Evolutionary conservation across 2,797 vertebrate genomes (phyloP).

Genomic region (Heterohyrax brucei): DNA sequence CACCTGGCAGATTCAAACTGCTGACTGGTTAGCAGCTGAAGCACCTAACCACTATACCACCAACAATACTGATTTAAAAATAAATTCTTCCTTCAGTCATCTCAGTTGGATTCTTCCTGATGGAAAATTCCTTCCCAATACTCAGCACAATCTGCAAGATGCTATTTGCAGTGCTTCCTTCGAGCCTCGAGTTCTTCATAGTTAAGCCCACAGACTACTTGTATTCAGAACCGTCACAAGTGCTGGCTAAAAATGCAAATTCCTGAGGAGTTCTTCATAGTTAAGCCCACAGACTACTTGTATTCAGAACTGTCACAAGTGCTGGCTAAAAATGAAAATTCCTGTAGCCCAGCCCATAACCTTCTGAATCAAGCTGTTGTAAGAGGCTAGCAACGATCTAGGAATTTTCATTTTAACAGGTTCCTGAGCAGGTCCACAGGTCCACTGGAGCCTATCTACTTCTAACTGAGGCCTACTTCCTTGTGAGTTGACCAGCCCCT

Average conservation of each 20-base stretch:
- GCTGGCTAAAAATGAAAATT: neutral
- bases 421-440: neutral
- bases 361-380: neutral
- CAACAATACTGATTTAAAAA: too few species aligned
- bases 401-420: neutral
- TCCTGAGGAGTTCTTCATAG: neutral
- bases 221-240: neutral
- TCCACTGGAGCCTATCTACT: neutral
- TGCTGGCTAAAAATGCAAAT: neutral
- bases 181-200: neutral
- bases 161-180: neutral
- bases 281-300: neutral
- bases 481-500: neutral
- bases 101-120: neutral
- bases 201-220: neutral
- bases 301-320: neutral
- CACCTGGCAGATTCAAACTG: too few species aligned
- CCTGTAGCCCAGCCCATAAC: neutral
- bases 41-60: too few species aligned
- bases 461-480: neutral
- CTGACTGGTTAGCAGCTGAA: too few species aligned
- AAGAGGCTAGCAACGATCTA: rapidly evolving
- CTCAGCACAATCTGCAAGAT: neutral
- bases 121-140: neutral
- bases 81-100: neutral